A percentile compares a stretch with the other conserved stretches of the same genome.
phyloP scores from a whole-genome alignment of 2,888 invertebrate species.

The Campoplex nolae region DNA sequence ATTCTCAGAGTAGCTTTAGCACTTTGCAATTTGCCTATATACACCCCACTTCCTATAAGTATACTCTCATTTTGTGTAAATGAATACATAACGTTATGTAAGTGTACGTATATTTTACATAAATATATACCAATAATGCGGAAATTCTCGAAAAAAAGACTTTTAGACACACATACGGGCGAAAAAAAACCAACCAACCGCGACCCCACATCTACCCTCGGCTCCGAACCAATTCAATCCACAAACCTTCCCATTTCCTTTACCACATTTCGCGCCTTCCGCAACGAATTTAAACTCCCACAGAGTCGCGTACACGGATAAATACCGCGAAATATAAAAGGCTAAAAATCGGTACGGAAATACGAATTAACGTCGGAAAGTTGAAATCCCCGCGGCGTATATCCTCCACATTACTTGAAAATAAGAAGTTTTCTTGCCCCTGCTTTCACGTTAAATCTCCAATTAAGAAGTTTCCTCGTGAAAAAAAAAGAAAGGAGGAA shows the following conservation, averaged over 20 bases:
- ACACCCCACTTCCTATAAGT: background rate
- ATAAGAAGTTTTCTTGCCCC: conserved; percentile 43
- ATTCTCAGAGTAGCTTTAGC: conserved; percentile 41
- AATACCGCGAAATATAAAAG: conserved; percentile 9
- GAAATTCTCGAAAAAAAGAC: conserved; percentile 50
- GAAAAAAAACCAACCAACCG: conserved; percentile 60
- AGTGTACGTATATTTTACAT: conserved; percentile 2
- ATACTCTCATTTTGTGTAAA: background rate
- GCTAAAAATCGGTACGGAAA: conserved; percentile 1
- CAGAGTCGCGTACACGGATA: conserved; percentile 19
- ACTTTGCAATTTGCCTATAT: conserved; percentile 9
- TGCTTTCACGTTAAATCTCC: conserved; percentile 37
- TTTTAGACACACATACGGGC: conserved; percentile 27
- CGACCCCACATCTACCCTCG: conserved; percentile 52
- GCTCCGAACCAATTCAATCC: conserved; percentile 55
- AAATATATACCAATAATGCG: conserved; percentile 16
- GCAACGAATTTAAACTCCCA: conserved; percentile 40
- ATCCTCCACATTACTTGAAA: conserved; percentile 52
- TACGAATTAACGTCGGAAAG: conserved; percentile 18
- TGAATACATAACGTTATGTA: background rate
- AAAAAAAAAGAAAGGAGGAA: conserved; percentile 14
- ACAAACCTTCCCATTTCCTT: conserved; percentile 11
- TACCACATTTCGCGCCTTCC: conserved; percentile 13
- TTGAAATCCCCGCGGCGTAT: background rate
- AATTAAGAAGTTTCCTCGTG: conserved; percentile 51